These are phyloP conservation scores for Psettodes erumei DNA, from an alignment of 2,113 vertebrate species.

Conservation along the genomic window DNA sequence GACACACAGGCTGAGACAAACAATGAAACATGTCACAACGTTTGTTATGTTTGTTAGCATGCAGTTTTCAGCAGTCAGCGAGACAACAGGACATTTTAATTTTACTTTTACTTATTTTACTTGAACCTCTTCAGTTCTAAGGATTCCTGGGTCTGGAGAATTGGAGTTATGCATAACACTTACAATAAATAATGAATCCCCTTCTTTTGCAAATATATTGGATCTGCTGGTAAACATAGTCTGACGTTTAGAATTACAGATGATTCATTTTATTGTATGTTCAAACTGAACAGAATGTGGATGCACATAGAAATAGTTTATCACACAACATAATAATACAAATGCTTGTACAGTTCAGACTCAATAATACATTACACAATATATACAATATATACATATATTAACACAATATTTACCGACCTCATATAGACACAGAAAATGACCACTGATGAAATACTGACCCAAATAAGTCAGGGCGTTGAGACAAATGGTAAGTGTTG, in stretches of 20 bases:
- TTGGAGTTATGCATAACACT: background rate
- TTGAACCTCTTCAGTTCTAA: background rate
- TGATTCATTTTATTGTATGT: background rate
- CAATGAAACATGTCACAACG: background rate
- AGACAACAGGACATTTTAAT: background rate
- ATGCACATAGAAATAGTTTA: background rate
- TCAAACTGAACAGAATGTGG: background rate
- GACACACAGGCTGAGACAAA: constrained; percentile 6
- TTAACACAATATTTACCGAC: background rate
- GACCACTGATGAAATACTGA: background rate
- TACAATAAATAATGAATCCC: background rate
- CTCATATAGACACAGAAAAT: background rate
- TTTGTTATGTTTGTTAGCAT: background rate
- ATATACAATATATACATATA: too few species aligned
- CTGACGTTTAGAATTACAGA: too few species aligned
- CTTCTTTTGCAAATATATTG: background rate
- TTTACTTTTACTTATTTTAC: constrained; percentile 6
- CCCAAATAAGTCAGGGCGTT: too few species aligned
- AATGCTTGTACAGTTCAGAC: background rate
- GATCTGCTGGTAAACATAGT: background rate
- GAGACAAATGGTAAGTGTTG: background rate
- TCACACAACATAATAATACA: background rate
- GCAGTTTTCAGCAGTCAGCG: background rate
- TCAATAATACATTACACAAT: too few species aligned
- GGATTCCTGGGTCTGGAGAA: background rate